A percentile compares a stretch with the other conserved stretches of the same genome.
These are phyloP conservation scores for Heptranchias perlo DNA, from an alignment of 2,113 vertebrate species.

Conservation along the genomic window DNA sequence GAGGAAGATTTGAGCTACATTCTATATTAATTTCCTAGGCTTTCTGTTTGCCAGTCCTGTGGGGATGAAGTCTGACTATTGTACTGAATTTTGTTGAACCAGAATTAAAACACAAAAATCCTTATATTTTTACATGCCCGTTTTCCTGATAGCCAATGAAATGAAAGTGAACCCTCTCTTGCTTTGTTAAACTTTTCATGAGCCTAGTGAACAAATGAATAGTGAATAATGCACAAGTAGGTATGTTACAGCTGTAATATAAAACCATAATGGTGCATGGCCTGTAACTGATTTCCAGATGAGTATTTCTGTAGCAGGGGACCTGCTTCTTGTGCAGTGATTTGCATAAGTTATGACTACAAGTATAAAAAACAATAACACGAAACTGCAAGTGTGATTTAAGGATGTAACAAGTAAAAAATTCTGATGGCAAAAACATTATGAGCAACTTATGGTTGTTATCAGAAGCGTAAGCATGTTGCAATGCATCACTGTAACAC, in stretches of 20 bases:
- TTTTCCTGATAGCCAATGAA: background rate
- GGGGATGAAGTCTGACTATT: background rate
- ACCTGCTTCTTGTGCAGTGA: background rate
- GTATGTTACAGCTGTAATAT: background rate
- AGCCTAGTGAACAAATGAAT: background rate
- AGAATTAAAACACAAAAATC: background rate
- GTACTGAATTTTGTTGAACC: background rate
- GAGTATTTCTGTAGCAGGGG: background rate
- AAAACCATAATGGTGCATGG: background rate
- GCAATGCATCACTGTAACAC: too few species aligned
- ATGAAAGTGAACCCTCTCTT: background rate
- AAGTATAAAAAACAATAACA: background rate
- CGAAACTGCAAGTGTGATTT: too few species aligned
- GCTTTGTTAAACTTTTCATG: background rate
- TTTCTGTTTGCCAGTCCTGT: background rate
- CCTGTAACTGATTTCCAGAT: background rate
- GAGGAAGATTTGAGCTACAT: background rate
- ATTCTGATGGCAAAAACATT: background rate
- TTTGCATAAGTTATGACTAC: background rate
- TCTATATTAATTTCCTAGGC: background rate
- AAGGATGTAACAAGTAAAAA: background rate
- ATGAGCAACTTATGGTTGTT: background rate
- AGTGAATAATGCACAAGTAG: background rate
- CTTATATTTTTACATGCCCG: background rate
- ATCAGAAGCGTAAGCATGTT: background rate